Evolutionary conservation across 2,888 invertebrate genomes (phyloP).

Genomic region (Cheilosia grossa): DNA sequence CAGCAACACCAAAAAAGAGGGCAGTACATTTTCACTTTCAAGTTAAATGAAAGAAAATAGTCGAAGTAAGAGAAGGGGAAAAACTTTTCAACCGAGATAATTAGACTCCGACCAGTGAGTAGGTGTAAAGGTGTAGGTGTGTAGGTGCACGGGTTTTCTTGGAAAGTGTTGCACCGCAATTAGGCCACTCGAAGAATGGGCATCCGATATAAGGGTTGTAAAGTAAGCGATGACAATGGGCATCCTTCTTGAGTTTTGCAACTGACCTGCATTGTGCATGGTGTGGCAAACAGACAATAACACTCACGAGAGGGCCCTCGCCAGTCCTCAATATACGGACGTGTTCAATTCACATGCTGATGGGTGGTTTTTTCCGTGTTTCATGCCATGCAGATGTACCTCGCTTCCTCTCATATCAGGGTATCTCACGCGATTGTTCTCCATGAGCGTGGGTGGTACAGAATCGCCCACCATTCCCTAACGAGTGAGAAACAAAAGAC

Average conservation of each 20-base stretch:
- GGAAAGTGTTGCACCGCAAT: constrained; percentile 12
- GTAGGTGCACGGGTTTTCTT: neutral
- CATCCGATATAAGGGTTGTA: neutral
- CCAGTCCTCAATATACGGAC: constrained; percentile 17
- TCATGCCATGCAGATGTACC: constrained; percentile 59
- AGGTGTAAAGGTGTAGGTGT: neutral
- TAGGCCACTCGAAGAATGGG: neutral
- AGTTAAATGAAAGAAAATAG: constrained; percentile 18
- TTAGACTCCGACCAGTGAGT: constrained; percentile 5
- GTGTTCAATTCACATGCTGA: constrained; percentile 5
- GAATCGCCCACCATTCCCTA: neutral
- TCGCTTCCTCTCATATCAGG: constrained; percentile 23
- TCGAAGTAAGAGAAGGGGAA: neutral
- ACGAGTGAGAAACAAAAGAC: constrained; percentile 1
- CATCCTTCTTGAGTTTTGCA: neutral
- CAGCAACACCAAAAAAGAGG: neutral
- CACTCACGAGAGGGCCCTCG: too few species aligned
- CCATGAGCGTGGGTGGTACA: neutral
- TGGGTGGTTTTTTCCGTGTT: constrained; percentile 12
- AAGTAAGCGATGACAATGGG: neutral
- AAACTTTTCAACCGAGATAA: constrained; percentile 11
- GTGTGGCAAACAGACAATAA: neutral
- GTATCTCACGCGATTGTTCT: constrained; percentile 30
- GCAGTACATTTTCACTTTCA: constrained; percentile 26
- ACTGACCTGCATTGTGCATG: constrained; percentile 34